Evolutionary conservation across 2,888 invertebrate species (phyloP).

Genomic region (Mesorhabditis belari): DNA sequence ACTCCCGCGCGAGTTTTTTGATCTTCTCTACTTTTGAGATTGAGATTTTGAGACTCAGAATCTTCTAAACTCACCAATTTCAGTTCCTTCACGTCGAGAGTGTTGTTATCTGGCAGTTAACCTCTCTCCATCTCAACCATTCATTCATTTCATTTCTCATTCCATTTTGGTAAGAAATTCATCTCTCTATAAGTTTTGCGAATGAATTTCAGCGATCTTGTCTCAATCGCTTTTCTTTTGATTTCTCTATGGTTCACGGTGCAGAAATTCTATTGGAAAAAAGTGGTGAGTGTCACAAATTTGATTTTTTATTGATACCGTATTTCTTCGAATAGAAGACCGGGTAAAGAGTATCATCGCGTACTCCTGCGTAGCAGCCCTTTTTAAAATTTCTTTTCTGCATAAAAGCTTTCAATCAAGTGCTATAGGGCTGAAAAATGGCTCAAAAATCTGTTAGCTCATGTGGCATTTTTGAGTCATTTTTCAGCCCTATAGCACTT

Average conservation of each 20-base stretch:
- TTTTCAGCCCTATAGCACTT: no score
- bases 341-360: no score
- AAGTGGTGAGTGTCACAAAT: neutral
- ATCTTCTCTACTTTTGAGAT: no score
- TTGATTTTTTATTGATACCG: no score
- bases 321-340: no score
- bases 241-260: neutral
- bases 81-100: neutral
- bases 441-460: neutral
- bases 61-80: no score
- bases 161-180: neutral
- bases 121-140: neutral
- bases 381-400: no score
- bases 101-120: neutral
- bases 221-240: neutral
- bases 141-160: neutral
- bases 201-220: neutral
- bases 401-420: neutral
- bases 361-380: no score
- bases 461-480: no score
- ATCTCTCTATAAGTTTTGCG: neutral
- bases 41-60: no score
- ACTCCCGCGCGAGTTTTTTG: no score
- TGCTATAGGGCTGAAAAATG: neutral
- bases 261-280: neutral